Evolutionary conservation across 2,797 vertebrate genomes (phyloP), one percentile per base, ranked within the genome.

Genomic region (Pogoniulus pusillus): DNA sequence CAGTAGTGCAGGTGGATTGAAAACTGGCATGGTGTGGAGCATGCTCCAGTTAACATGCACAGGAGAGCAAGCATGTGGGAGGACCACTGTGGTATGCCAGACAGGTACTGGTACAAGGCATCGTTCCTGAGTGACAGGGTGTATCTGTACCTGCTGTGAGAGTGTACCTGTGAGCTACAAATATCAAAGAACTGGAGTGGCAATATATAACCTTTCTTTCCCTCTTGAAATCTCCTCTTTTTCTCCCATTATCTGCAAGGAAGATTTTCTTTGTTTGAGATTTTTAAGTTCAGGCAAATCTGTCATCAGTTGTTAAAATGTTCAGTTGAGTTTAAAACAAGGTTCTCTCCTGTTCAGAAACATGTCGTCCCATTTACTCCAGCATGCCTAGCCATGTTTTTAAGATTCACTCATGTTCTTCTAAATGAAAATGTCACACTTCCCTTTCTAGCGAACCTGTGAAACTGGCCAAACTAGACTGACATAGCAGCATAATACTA

Each of bases 381-480:
- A 91, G 90, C 93, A 82, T 94, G 94, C 87, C 90, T 86, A 68
- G 90, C 94, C 94, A 91, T 70, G 91, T 93, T 95, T 73, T 55
- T 57, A 80, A 85, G 85, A 85, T 88, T 69, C 6, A 2, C 85
- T 96, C 80, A 6, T 88, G 90, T 93, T 95, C 86, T 89, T 85
- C 76, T 90, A 95, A 96, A 96, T 88, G 87, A 87, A 95, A 94
- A 95, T 90, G 82, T 91, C 87, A 92, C 78, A 59, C 82, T 95
- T 96, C 78, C 90, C 95, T 86, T 94, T 89, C 78, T 64, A 91
- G 75, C 5, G 0, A 95, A 87, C 95, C 94, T 87, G 95, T 70
- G 58, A 89, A 97, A 97, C 96, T 93, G 94, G 96, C 96, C 95
- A 88, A 95, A 95, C 96, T 90, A 94, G 96, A 95, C 84, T 91